Evolutionary conservation across 1,140 invertebrate genomes (phyloP).

Genomic region (Anastrepha obliqua): DNA sequence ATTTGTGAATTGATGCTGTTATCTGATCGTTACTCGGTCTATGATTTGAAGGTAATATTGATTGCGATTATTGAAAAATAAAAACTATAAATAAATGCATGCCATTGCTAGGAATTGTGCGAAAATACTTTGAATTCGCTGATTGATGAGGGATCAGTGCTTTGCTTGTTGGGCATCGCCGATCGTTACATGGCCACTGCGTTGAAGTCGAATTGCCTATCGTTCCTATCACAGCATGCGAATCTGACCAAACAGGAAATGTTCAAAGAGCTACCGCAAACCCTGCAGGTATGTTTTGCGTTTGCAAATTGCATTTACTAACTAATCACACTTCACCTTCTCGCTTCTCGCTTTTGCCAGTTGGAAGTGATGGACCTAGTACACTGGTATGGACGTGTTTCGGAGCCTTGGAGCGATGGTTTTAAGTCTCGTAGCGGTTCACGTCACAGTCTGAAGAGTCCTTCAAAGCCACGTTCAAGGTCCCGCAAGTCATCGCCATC

Average conservation of each 20-base stretch:
- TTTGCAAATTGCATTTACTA: neutral
- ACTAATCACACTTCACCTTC: neutral
- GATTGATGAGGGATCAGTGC: conserved; percentile 80
- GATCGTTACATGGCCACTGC: conserved; percentile 80
- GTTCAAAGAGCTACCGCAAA: conserved; percentile 79
- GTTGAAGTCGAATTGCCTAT: conserved; percentile 78
- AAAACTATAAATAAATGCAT: too few relatives aligned
- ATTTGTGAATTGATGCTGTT: conserved; percentile 80
- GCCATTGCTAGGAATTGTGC: conserved; percentile 76
- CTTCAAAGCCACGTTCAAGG: conserved; percentile 67
- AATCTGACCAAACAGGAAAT: conserved; percentile 79
- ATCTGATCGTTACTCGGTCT: conserved; percentile 75
- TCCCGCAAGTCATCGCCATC: conserved; percentile 72
- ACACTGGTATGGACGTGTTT: conserved; percentile 70
- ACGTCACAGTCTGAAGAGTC: conserved; percentile 67
- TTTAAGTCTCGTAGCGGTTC: conserved; percentile 67
- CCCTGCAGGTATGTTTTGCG: conserved; percentile 76
- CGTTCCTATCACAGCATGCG: conserved; percentile 77
- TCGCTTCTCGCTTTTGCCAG: conserved; percentile 55
- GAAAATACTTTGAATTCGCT: conserved; percentile 78
- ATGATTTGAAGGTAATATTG: conserved; percentile 66
- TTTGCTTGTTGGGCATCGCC: conserved; percentile 81
- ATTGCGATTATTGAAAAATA: too few relatives aligned
- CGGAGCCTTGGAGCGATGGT: conserved; percentile 69
- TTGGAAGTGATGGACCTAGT: conserved; percentile 71